Percentiles rank a stretch among this genome's conserved stretches.
These are phyloP conservation scores for Ostrea denselamellosa DNA, from an alignment of 1,140 invertebrate species.

Conservation along the genomic window DNA sequence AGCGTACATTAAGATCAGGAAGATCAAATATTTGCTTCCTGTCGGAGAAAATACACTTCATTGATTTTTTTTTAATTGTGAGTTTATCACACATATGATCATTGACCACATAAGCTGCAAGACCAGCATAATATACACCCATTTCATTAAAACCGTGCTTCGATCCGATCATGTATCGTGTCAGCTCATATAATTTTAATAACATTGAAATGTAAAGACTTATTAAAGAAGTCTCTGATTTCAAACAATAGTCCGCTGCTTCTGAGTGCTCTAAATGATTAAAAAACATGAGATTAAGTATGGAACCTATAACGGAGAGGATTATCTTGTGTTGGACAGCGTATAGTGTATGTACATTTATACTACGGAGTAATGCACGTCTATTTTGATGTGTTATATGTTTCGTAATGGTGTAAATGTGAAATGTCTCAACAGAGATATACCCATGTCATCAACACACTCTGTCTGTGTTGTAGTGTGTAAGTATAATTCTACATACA, in stretches of 20 bases:
- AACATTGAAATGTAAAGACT: conserved; percentile 9
- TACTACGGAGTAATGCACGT: background rate
- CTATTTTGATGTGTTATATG: no score
- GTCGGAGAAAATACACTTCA: background rate
- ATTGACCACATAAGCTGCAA: background rate
- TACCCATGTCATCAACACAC: background rate
- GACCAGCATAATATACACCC: background rate
- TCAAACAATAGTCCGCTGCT: background rate
- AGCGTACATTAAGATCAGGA: no score
- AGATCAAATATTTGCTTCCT: conserved; percentile 20
- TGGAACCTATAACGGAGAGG: background rate
- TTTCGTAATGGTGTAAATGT: background rate
- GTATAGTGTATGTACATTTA: no score
- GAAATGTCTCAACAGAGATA: background rate
- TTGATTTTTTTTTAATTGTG: background rate
- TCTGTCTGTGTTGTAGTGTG: conserved; percentile 18
- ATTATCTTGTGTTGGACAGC: no score
- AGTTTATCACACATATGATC: background rate
- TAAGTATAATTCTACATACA: background rate
- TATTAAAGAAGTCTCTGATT: conserved; percentile 19
- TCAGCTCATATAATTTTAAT: conserved; percentile 12
- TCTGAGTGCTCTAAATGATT: background rate
- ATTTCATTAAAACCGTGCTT: background rate
- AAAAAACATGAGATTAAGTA: conserved; percentile 13
- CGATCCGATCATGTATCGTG: background rate